Conservation (phyloP, 35 echinoderm and acorn worm species). For the Stichopus chloronotus region DNA sequence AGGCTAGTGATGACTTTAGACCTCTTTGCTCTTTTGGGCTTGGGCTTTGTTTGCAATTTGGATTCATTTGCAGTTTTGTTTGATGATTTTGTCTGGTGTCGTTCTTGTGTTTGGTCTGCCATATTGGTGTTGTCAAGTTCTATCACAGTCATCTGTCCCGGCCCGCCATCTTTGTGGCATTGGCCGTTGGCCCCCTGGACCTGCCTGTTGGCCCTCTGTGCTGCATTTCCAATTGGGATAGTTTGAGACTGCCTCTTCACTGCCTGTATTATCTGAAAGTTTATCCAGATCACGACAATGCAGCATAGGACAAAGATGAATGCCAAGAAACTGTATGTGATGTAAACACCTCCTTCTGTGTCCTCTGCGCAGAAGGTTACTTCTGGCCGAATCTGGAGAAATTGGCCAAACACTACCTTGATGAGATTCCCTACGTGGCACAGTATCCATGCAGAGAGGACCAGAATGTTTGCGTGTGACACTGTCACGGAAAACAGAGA, state of each 20-base stretch:
- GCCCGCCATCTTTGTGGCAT: not conserved
- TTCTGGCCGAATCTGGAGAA: not conserved
- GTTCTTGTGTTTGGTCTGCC: not conserved
- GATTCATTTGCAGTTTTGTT: not conserved
- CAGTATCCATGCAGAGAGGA: not conserved
- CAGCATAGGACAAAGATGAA: slow-evolving; percentile 28
- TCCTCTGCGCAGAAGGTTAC: slow-evolving; percentile 24
- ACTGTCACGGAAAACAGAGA: slow-evolving; percentile 27
- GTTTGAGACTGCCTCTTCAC: slow-evolving; percentile 45
- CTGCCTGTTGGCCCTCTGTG: not conserved
- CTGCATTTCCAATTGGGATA: not conserved
- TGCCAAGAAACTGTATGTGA: slow-evolving; percentile 34
- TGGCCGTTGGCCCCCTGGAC: not conserved
- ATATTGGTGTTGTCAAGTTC: not conserved
- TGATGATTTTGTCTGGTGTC: not conserved
- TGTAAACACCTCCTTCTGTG: not conserved
- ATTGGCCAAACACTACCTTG: slow-evolving; percentile 3
- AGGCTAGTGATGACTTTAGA: slow-evolving; percentile 50
- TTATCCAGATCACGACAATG: slow-evolving; percentile 45
- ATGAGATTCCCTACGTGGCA: slow-evolving; percentile 21
- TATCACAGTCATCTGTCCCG: not conserved
- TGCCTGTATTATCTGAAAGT: slow-evolving; percentile 52
- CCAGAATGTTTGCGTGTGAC: slow-evolving; percentile 1
- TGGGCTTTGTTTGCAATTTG: not conserved
- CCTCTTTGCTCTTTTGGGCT: slow-evolving; percentile 17